A percentile compares a stretch with the other conserved stretches of the same genome.
Conservation (phyloP, 2,797 vertebrate genomes). For the Cuniculus paca region DNA sequence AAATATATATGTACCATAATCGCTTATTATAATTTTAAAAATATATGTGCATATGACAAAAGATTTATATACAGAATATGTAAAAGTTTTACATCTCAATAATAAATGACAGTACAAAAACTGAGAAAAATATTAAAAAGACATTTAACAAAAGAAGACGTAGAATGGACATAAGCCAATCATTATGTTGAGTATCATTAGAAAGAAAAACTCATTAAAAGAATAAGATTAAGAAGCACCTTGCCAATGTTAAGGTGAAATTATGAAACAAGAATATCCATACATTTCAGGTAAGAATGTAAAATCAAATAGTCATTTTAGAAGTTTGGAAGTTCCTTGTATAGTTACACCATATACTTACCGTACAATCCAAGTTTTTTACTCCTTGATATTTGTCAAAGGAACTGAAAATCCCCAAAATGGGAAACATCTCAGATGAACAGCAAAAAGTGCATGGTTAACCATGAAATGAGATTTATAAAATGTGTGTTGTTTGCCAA, state of each 20-base stretch:
- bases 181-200: not conserved
- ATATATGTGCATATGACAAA: not conserved
- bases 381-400: not conserved
- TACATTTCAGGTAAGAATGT: not conserved
- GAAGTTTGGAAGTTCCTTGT: not conserved
- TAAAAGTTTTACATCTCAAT: not conserved
- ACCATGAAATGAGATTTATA: not conserved
- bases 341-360: not conserved
- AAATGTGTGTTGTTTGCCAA: not conserved
- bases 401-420: not conserved
- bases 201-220: not conserved
- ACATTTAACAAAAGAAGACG: not conserved
- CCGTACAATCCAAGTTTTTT: not conserved
- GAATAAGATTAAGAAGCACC: not conserved
- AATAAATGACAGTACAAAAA: not conserved
- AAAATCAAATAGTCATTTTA: not conserved
- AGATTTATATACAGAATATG: not conserved
- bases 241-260: not conserved
- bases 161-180: not conserved
- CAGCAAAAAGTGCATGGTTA: not conserved
- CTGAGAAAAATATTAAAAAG: not conserved
- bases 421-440: not conserved
- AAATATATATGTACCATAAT: too few relatives aligned
- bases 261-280: not conserved
- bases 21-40: too few relatives aligned